These are phyloP conservation scores for Benitochromis conjunctus DNA, from an alignment of 2,113 vertebrate species.

Conservation along the genomic window DNA sequence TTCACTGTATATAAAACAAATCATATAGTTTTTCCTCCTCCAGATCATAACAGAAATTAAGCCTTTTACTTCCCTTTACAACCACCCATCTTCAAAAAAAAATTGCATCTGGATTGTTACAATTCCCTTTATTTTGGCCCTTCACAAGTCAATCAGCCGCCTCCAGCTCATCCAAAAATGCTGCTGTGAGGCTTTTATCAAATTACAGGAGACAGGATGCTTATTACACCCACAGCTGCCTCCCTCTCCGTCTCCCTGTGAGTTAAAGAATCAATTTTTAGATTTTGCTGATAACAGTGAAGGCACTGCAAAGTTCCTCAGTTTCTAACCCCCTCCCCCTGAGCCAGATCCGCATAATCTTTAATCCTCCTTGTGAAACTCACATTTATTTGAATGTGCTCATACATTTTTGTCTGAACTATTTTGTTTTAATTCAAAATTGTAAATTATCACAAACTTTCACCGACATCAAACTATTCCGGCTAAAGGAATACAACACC, in stretches of 20 bases:
- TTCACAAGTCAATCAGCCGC: background rate
- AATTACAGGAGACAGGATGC: slow-evolving; percentile 1
- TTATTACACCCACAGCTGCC: background rate
- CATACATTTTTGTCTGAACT: background rate
- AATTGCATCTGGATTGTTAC: background rate
- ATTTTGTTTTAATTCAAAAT: background rate
- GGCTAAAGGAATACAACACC: background rate
- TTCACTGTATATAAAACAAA: background rate
- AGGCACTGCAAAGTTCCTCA: background rate
- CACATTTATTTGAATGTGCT: background rate
- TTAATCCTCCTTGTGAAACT: background rate
- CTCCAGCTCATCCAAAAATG: background rate
- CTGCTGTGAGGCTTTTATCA: background rate
- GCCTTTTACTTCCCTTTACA: background rate
- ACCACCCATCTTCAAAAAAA: background rate
- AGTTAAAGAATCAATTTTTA: background rate
- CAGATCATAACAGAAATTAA: background rate
- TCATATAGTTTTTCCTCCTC: background rate
- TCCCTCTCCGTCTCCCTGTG: background rate
- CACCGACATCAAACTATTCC: background rate
- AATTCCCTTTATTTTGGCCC: background rate
- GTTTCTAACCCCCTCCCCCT: background rate
- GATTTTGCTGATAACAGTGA: background rate
- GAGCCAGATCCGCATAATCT: background rate
- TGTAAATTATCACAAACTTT: background rate